Conservation (phyloP, 35 echinoderm and acorn worm species). For the Lytechinus variegatus region DNA sequence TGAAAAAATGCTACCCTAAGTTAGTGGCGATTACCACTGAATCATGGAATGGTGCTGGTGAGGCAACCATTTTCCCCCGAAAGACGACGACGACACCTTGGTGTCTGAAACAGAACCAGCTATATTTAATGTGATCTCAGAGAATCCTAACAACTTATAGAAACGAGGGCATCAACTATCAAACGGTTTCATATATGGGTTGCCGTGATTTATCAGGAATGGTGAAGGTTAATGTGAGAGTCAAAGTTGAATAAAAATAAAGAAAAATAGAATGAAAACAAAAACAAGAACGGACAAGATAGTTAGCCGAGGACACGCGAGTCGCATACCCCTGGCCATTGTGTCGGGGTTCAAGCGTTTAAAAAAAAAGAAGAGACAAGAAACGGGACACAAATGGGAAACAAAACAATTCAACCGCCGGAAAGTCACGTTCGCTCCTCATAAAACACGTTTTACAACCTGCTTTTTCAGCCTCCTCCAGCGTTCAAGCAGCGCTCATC, state of each 20-base stretch:
- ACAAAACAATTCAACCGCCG: slow-evolving; percentile 1
- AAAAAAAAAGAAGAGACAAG: not conserved
- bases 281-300: not conserved
- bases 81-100: too few relatives aligned
- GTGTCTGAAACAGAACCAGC: too few relatives aligned
- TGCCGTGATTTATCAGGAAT: not conserved
- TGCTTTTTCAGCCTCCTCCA: slow-evolving; percentile 5
- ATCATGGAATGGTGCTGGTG: too few relatives aligned
- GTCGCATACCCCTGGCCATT: not conserved
- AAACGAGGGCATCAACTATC: not conserved
- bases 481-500: slow-evolving; percentile 1
- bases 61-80: too few relatives aligned
- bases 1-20: too few relatives aligned
- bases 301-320: not conserved
- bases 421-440: not conserved
- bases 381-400: not conserved
- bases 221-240: not conserved
- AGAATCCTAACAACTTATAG: not conserved
- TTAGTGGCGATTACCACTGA: too few relatives aligned
- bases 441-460: not conserved
- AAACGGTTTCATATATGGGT: not conserved
- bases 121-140: too few relatives aligned
- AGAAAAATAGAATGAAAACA: not conserved
- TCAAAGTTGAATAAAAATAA: not conserved
- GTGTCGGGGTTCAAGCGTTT: not conserved